These are phyloP conservation scores for Chlamydotis undulata DNA, from an alignment of 2,113 vertebrate species.

Conservation along the genomic window DNA sequence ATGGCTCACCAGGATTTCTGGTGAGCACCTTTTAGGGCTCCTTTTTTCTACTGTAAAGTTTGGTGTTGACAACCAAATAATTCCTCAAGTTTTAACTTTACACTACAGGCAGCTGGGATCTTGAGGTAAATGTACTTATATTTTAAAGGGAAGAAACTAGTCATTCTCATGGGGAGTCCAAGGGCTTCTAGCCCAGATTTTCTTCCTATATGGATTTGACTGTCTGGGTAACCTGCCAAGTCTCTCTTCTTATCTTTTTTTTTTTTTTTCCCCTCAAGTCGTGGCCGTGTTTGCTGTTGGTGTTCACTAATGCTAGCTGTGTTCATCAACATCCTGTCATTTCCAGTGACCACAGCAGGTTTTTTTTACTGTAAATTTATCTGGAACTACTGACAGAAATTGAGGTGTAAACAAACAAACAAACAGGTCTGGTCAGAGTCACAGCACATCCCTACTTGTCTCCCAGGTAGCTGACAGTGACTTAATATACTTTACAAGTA, in stretches of 20 bases:
- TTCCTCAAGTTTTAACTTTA: neutral
- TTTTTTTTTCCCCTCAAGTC: neutral
- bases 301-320: neutral
- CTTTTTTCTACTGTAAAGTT: neutral
- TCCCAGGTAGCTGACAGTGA: neutral
- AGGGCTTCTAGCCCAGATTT: neutral
- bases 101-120: neutral
- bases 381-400: neutral
- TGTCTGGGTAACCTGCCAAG: neutral
- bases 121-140: neutral
- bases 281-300: neutral
- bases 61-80: neutral
- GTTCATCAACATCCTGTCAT: neutral
- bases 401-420: neutral
- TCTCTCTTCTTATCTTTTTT: neutral
- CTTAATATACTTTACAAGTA: neutral
- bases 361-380: neutral
- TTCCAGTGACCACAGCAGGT: neutral
- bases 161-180: neutral
- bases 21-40: neutral
- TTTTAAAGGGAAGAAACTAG: neutral
- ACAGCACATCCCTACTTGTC: neutral
- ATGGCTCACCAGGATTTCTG: neutral
- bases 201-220: neutral
- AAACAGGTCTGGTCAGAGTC: neutral